These are phyloP conservation scores for Sebastes cheni DNA, from an alignment of 2,797 vertebrate genomes.

Conservation along the genomic window DNA sequence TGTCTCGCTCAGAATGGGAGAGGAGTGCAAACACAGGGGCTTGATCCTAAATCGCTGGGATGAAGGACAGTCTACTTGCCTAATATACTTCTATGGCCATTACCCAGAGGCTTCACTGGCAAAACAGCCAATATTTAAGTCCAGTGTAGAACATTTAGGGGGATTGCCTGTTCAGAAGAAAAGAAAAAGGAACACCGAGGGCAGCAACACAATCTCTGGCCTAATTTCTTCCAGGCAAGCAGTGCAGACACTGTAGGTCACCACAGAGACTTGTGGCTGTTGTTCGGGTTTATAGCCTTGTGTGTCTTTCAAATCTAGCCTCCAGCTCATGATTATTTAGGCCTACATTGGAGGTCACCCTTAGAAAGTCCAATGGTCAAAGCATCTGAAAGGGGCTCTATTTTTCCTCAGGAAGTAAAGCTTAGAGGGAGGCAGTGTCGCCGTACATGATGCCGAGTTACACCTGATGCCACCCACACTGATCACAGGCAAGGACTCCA, in stretches of 20 bases:
- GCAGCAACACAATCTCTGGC: constrained; percentile 51
- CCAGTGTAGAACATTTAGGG: not conserved
- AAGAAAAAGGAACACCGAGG: constrained; percentile 34
- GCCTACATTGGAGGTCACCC: constrained; percentile 26
- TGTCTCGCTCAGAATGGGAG: constrained; percentile 26
- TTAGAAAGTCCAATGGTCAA: not conserved
- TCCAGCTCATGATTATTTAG: constrained; percentile 37
- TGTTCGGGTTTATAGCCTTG: constrained; percentile 31
- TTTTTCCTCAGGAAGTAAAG: constrained; percentile 1
- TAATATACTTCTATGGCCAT: not conserved
- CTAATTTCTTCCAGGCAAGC: constrained; percentile 49
- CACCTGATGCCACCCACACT: constrained; percentile 34
- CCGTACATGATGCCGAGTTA: constrained; percentile 19
- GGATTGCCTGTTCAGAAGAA: constrained; percentile 10
- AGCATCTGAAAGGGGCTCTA: constrained; percentile 4
- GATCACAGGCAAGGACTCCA: constrained; percentile 21
- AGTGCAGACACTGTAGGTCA: constrained; percentile 34
- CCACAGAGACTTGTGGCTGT: constrained; percentile 33
- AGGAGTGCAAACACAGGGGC: constrained; percentile 1
- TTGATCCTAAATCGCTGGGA: constrained; percentile 4
- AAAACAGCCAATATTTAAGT: not conserved
- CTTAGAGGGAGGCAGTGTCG: not conserved
- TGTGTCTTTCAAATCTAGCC: constrained; percentile 33
- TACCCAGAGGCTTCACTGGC: not conserved
- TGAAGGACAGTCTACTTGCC: constrained; percentile 24